Evolutionary conservation across 2,888 invertebrate genomes (phyloP), one percentile per base, ranked within the genome.

Genomic region (Caenorhabditis sp.): DNA sequence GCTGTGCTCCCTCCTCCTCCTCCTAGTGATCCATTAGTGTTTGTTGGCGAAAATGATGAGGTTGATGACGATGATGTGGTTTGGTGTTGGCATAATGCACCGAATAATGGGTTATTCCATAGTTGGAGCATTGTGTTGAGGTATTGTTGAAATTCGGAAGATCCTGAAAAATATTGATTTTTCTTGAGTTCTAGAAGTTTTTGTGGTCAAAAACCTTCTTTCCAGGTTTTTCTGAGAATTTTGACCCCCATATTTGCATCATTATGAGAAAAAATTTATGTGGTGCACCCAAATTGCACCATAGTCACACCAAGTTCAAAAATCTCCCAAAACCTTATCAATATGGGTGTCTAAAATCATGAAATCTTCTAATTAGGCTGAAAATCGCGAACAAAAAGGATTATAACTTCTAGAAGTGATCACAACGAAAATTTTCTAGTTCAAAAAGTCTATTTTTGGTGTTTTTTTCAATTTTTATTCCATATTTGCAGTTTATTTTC

Each of bases 91-190:
- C 25, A 27, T 23, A 59, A 25, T 14, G 68, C 68, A 43, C 57
- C 62, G 50, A 73, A 66, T n/a, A 73, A 59, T n/a, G 73, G 73
- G n/a, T 68, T 68, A 1, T 58, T 56, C 68, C 68, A 73, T 5
- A 73, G 25, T 36, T 62, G 65, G 7, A 67, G 20, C 59, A 73
- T 73, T 5, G 38, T 68, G 1, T 59, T 56, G 2, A 73, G 52
- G 25, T 73, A 73, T 25, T 67, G 64, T 21, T 70, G 70, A 10
- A 70, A 12, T 14, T 59, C 43, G 12, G 43, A 43, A 10, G 43
- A 12, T 7, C 43, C 43, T 43, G 7, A 10, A 43, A 43, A 43
- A 14, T 43, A 3, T 43, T 36, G 36, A 10, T 17, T 17, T 43
- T 10, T 17, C 3, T 43, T 21, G 53, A 53, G 7, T 43, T 17